Evolutionary conservation across 2,797 vertebrate species (phyloP), one percentile per base, ranked within the genome.

Genomic region (Orestias chungarensis): DNA sequence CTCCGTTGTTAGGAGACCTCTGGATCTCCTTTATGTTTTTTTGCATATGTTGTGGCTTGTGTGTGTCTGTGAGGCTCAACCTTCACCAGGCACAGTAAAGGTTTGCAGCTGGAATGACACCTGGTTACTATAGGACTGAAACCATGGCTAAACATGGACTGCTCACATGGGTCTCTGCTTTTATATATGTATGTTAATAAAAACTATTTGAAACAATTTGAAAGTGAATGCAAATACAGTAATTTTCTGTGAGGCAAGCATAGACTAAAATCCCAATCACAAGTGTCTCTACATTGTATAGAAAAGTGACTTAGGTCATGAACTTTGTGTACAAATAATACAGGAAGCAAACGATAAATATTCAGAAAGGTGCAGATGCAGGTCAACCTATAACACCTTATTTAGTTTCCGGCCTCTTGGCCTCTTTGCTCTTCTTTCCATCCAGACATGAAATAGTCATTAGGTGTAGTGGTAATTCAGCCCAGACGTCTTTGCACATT

Each of bases 391-490:
- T 52, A 72, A 38, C 43, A 27, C 55, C 35, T 65, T 71, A 33
- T 81, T 87, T 70, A 64, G 72, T 75, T 78, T 75, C 80, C 86
- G 82, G 72, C 76, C 76, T 73, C 75, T 78, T 20, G 61, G 84
- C 73, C 46, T 69, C 74, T 27, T 79, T 82, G 76, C 77, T 88
- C 70, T 42, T 71, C 57, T 80, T 84, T 77, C 79, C 73, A 70
- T 86, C 79, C 82, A 74, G 73, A 92, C 88, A 93, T 92, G 85
- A 92, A 93, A 93, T 90, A 92, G 87, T 92, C 83, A 93, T 93
- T 92, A 91, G 87, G 69, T 83, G 82, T 81, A 72, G 80, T 70
- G 83, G 88, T 91, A 90, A 92, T 88, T 87, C 87, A 78, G 85
- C 81, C 74, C 75, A 80, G 78, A 84, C 6, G 89, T 92, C 92